Evolutionary conservation across 2,888 invertebrate genomes (phyloP), one percentile per base, ranked within the genome.

Genomic region (Morpho deidamia): DNA sequence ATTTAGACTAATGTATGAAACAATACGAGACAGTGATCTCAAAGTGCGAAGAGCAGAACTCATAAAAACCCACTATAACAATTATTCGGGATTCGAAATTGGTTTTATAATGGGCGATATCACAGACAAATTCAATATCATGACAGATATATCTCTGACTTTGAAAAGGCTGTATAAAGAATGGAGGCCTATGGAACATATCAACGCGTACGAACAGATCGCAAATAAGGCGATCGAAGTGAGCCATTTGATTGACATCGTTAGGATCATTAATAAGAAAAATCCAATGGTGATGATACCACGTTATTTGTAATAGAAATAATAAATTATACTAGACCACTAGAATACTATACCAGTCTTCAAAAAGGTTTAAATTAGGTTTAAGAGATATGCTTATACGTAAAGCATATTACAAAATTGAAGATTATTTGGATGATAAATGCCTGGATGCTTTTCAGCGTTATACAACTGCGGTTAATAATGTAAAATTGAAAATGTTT

Each of bases 101-200:
- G 85, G 78, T 3, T 83, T 69, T 34, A 47, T 83, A 0, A 71
- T 83, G 56, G 84, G 81, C 0, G 83, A 83, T 40, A 65, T 81
- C 0, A 74, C 75, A 0, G 83, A 83, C 7, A 80, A 82, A 40
- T 73, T 59, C 5, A 75, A 70, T 2, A 65, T 75, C 0, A 82
- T 85, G 68, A 58, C 65, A 0, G 83, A 84, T 11, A 76, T 84
- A 3, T 60, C 77, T 0, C 12, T 55, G 7, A 82, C 83, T 0
- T 9, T 83, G 0, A 67, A 68, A 9, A 61, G 76, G 0, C 51
- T 81, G 0, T 75, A 78, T 8, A 38, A 59, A 0, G 68, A 71
- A 0, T 85, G 84, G 85, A 74, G 69, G n/a, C 84, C 84, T 0
- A 74, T 85, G 14, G 85, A 85, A n/a, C 85, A 84, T 56, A 78